Percentiles rank a stretch among this genome's conserved stretches.
phyloP scores from a whole-genome alignment of 2,888 invertebrate genomes.

The Ectemnius cavifrons region DNA sequence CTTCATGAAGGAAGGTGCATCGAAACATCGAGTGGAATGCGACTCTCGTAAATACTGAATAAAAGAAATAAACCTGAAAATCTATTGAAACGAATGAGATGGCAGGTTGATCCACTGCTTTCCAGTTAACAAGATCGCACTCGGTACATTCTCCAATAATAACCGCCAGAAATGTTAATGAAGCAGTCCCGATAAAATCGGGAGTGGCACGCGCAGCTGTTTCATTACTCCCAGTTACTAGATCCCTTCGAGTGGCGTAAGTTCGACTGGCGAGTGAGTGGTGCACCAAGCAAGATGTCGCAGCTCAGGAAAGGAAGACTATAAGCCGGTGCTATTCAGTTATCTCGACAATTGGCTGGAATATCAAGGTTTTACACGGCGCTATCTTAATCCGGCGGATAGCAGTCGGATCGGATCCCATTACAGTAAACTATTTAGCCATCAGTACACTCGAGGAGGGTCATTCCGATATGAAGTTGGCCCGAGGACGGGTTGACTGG shows the following conservation, averaged over 20 bases:
- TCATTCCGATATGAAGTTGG: background rate
- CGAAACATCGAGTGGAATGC: too few species aligned
- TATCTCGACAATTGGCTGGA: conserved; percentile 34
- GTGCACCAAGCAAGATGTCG: too few species aligned
- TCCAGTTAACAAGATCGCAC: conserved; percentile 8
- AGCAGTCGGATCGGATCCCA: too few species aligned
- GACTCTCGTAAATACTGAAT: too few species aligned
- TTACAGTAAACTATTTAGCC: conserved; percentile 31
- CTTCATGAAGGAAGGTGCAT: too few species aligned
- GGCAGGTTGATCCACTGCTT: too few species aligned
- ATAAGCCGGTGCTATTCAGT: conserved; percentile 3
- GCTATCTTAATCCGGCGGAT: conserved; percentile 48
- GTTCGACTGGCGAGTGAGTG: too few species aligned
- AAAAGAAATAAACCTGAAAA: too few species aligned
- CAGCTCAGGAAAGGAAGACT: too few species aligned
- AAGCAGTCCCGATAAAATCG: conserved; percentile 7
- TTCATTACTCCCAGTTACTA: background rate
- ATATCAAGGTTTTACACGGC: conserved; percentile 5
- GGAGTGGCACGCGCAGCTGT: too few species aligned
- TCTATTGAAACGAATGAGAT: too few species aligned
- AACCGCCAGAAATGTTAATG: background rate
- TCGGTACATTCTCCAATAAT: conserved; percentile 19
- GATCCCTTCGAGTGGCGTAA: too few species aligned
- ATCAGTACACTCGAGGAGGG: conserved; percentile 20
- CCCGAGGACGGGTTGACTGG: background rate